phyloP scores from a whole-genome alignment of 1,140 invertebrate species.

The Drosophila auraria region DNA sequence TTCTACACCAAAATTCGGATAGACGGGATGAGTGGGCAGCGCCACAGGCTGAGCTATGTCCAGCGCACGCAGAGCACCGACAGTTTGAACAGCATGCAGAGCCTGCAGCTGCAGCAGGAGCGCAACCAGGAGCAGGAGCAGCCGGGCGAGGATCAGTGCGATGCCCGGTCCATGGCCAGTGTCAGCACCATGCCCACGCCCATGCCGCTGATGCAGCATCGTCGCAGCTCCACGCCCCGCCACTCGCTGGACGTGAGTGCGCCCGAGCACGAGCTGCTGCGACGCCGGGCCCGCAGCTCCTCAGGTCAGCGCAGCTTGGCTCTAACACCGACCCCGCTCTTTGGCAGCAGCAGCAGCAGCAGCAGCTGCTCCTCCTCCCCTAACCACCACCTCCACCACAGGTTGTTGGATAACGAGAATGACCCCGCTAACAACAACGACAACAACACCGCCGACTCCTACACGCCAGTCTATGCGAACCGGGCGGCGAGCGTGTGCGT shows the following conservation, averaged over 20 bases:
- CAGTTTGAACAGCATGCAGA: conserved; percentile 74
- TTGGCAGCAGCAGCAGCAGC: conserved; percentile 49
- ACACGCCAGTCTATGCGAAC: conserved; percentile 80
- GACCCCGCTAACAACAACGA: conserved; percentile 33
- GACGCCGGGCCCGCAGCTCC: conserved; percentile 69
- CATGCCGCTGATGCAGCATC: conserved; percentile 80
- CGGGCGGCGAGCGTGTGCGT: conserved; percentile 76
- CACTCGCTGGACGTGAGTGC: conserved; percentile 66
- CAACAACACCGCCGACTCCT: conserved; percentile 55
- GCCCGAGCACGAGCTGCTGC: conserved; percentile 56
- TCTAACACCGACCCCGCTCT: conserved; percentile 79
- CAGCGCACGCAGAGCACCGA: conserved; percentile 78
- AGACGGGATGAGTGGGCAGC: conserved; percentile 66
- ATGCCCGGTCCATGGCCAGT: conserved; percentile 71
- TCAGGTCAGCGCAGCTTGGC: conserved; percentile 82
- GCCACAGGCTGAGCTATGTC: conserved; percentile 70
- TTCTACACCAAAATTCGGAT: conserved; percentile 84
- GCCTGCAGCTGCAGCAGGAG: conserved; percentile 63
- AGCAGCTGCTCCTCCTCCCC: conserved; percentile 58
- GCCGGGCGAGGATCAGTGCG: conserved; percentile 57
- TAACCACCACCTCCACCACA: conserved; percentile 51
- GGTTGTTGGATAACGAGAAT: conserved; percentile 41
- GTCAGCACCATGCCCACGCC: conserved; percentile 73
- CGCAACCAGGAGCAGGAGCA: conserved; percentile 31
- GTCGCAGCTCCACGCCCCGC: conserved; percentile 75